phyloP scores from a whole-genome alignment of 2,888 invertebrate genomes.

The Xestoiulus laeticollis region DNA sequence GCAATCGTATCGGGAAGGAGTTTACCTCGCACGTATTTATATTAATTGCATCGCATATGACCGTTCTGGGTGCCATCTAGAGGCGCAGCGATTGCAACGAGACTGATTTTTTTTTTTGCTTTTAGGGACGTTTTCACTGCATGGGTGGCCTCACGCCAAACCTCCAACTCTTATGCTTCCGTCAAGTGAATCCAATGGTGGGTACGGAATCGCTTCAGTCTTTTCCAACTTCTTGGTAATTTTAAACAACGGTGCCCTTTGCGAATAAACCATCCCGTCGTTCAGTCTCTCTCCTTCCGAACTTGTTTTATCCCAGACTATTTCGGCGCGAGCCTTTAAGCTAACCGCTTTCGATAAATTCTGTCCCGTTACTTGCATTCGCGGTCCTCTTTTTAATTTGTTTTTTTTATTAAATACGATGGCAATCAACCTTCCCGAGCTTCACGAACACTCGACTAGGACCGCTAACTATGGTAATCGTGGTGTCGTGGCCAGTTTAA shows the following conservation, averaged over 20 bases:
- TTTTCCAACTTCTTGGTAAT: conserved; percentile 41
- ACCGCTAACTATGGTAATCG: background rate
- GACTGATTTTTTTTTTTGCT: conserved; percentile 54
- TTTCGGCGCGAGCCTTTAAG: background rate
- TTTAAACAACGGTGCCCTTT: background rate
- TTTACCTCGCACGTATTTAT: no score
- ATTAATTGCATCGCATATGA: conserved; percentile 8
- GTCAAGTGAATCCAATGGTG: conserved; percentile 72
- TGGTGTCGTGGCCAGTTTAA: background rate
- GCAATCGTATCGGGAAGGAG: background rate
- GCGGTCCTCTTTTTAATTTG: background rate
- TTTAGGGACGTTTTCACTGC: conserved; percentile 88
- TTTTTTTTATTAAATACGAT: background rate
- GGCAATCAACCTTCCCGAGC: conserved; percentile 7
- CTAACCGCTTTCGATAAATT: background rate
- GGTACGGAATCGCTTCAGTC: conserved; percentile 37
- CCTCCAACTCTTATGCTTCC: conserved; percentile 77
- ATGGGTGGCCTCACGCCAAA: conserved; percentile 86
- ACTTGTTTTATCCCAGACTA: background rate
- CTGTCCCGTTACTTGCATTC: background rate
- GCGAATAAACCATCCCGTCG: conserved; percentile 1
- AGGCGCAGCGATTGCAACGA: background rate
- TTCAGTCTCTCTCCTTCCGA: background rate
- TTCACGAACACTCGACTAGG: background rate
- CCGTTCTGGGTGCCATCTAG: background rate